These are phyloP conservation scores for Dasysyrphus albostriatus DNA, from an alignment of 2,888 invertebrate genomes.

Conservation along the genomic window DNA sequence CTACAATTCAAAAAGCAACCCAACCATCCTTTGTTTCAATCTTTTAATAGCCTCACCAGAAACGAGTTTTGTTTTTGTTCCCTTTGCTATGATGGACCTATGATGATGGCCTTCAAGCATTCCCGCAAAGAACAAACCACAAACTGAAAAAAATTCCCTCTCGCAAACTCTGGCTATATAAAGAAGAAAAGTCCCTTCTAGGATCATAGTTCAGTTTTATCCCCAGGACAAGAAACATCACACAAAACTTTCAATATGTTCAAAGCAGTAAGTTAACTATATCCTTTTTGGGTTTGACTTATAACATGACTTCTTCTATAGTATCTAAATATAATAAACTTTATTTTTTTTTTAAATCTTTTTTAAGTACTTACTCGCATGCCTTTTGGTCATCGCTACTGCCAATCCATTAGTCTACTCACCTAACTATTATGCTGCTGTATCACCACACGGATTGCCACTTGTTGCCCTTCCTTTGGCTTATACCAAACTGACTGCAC, in stretches of 20 bases:
- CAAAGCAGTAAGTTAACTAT: constrained; percentile 65
- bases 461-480: constrained; percentile 74
- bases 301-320: neutral
- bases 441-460: constrained; percentile 38
- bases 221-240: constrained; percentile 51
- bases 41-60: constrained; percentile 3
- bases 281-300: neutral
- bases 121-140: constrained; percentile 3
- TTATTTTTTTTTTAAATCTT: neutral
- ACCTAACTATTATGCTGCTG: constrained; percentile 78
- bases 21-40: constrained; percentile 38
- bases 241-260: constrained; percentile 53
- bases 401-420: constrained; percentile 79
- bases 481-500: constrained; percentile 77
- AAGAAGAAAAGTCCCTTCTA: constrained; percentile 29
- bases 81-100: neutral
- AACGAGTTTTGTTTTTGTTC: constrained; percentile 32
- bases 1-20: neutral
- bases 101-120: constrained; percentile 21
- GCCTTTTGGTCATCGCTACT: constrained; percentile 78
- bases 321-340: neutral
- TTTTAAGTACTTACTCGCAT: constrained; percentile 78
- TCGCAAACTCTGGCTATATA: constrained; percentile 42
- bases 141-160: neutral
- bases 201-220: constrained; percentile 62